Base-by-base conservation (phyloP, 1,140 invertebrate genomes). In the Rhopalosiphum maidis region DNA sequence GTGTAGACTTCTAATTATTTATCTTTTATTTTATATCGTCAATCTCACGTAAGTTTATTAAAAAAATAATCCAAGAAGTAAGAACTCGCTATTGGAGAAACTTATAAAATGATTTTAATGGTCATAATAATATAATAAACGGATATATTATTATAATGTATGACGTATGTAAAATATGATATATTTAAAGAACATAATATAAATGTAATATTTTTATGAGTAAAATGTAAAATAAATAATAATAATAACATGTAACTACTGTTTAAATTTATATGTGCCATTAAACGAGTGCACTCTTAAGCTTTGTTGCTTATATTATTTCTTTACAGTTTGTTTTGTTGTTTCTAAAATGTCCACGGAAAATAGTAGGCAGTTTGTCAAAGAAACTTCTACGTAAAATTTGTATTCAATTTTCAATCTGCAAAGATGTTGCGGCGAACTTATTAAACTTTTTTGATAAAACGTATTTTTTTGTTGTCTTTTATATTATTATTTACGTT, bases 401-500 rank as follows among this genome's bases (percentile, higher is more conserved):
- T 77, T 77, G 60, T 77, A 77, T 77, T 77, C 60, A 77, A 77
- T 77, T 77, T 77, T 77, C 30, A n/a, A 77, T 77, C 15, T n/a
- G n/a, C 30, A 77, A 30, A n/a, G 30, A 4, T n/a, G 15, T 77
- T n/a, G 30, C 15, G 30, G 30, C 18, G 18, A n/a, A 77, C 30
- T n/a, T n/a, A 77, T 77, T 77, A 77, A 77, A 77, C 30, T 77
- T 77, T n/a, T 77, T 77, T n/a, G 60, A 4, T n/a, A 77, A 77
- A 77, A 77, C 30, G 30, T 77, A n/a, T 77, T 77, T 15, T 68
- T 77, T 68, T n/a, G 37, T 37, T n/a, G 30, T 77, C 60, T n/a
- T n/a, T 77, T n/a, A n/a, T 77, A n/a, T n/a, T n/a, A 68, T 68
- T n/a, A 68, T 77, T n/a, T 77, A 77, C 60, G 60, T 68, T 68